Evolutionary conservation across 2,797 vertebrate genomes (phyloP).

Genomic region (Paratrypauchen microcephalus): DNA sequence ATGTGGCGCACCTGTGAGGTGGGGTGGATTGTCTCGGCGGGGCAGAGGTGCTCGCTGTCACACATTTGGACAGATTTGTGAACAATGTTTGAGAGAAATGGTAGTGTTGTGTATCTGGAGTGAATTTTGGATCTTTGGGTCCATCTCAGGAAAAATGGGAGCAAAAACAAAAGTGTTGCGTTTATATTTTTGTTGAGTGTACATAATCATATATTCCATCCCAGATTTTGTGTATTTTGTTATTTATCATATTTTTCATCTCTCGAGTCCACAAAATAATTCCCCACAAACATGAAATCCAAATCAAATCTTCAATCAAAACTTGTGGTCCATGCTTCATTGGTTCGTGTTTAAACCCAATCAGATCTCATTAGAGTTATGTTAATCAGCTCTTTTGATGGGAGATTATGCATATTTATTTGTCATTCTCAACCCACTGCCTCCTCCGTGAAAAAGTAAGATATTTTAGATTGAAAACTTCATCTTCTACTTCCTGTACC

Average conservation of each 20-base stretch:
- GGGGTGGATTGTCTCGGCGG: no score
- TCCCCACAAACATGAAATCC: not conserved
- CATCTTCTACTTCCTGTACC: slow-evolving; percentile 2
- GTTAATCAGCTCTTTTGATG: slow-evolving; percentile 7
- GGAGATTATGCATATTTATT: slow-evolving; percentile 1
- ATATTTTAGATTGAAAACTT: not conserved
- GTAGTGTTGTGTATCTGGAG: no score
- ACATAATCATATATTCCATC: not conserved
- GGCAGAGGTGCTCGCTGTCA: no score
- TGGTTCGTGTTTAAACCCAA: slow-evolving; percentile 1
- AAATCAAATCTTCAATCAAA: not conserved
- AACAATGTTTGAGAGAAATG: no score
- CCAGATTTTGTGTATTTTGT: not conserved
- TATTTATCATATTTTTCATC: not conserved
- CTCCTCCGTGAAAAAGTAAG: not conserved
- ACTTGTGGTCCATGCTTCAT: not conserved
- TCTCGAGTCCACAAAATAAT: not conserved
- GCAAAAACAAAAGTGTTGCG: no score
- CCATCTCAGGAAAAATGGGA: no score
- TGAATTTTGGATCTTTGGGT: no score
- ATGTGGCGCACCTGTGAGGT: no score
- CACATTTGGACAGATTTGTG: no score
- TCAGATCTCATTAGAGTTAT: not conserved
- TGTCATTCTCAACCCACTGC: not conserved
- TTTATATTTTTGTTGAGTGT: no score